Base-by-base conservation (phyloP, 2,888 invertebrate species). In the Ptilodon capucinus region DNA sequence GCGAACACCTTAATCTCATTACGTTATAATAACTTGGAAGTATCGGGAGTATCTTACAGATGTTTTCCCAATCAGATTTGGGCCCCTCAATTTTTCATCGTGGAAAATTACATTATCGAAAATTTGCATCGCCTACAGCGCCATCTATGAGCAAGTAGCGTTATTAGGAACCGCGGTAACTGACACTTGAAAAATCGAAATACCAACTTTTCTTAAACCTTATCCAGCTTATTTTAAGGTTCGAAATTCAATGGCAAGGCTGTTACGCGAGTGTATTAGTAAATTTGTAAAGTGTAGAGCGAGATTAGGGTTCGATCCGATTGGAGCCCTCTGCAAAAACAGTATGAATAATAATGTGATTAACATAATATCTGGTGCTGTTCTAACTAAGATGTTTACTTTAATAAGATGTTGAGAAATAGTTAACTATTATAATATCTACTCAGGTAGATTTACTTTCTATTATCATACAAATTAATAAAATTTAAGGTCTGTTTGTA, bases 291-390 rank as follows among this genome's bases (percentile, higher is more conserved):
- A 68, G 61, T 68, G 61, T 54, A 63, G 66, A 72, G 72, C 69
- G 73, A 86, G 87, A 90, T 89, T 88, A 87, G 86, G 83, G 69
- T 74, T 73, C 76, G 72, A 72, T 79, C 71, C 76, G 75, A 71
- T 75, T 67, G 57, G 66, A 74, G 81, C 90, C 86, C 89, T 89
- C 76, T 81, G 76, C 81, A 86, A 88, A 90, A 88, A 89, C 89
- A 87, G 81, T 84, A 88, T 90, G 90, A 89, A 89, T 90, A 89
- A 89, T 90, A 90, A 89, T 87, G 68, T 74, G 75, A 89, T 89
- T 86, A 84, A 84, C 90, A 90, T 90, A 88, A 88, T 86, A 86
- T 86, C 78, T 75, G 70, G 67, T 79, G 80, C 71, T 74, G 75
- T 71, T 83, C 80, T 79, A 79, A 81, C 76, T 73, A 81, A 77